Base-by-base conservation (phyloP, 2,797 vertebrate genomes). In the Rhinatrema bivittatum region DNA sequence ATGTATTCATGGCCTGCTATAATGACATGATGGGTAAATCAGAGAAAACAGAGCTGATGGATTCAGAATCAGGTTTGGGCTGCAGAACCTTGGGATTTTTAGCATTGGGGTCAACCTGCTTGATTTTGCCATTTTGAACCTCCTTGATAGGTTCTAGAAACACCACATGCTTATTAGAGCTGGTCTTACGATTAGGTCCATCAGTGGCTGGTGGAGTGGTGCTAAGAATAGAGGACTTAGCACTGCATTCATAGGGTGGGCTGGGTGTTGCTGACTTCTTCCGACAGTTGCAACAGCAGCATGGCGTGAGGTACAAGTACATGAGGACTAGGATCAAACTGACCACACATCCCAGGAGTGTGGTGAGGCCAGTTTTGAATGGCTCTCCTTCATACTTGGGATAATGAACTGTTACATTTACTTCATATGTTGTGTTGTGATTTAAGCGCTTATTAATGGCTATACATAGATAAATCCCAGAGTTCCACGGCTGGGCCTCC, bases 281-380 rank as follows among this genome's bases (percentile, higher is more conserved):
- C 25, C 66, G 76, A 27, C 72, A 78, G 43, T 72, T 78, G 29
- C 81, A 83, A 56, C 73, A 84, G 34, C 51, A 81, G 45, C 94
- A 98, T 5, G 93, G 95, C 0, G 93, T 91, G 25, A 91, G 78
- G 36, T 87, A 98, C 33, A 98, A 62, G 60, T 98, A 97, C 42
- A 95, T 70, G 42, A 98, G 74, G 19, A 98, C 91, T 3, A 98
- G 73, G 29, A 91, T 52, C 42, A 98, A 77, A 69, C 86, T 96
- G 24, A 91, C 91, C 0, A 82, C 78, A 1, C 94, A 98, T 32
- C 93, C 93, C 46, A 98, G 74, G 38, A 98, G 79, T 1, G 94
- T 98, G 1, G 94, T 98, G 53, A 89, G 86, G 5, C 90, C 90
- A 0, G 94, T 97, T 75, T 86, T 97, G 73, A 98, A 97, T 10